These are phyloP conservation scores for Caenorhabditis zanzibari DNA, from an alignment of 2,888 invertebrate species.

Conservation along the genomic window DNA sequence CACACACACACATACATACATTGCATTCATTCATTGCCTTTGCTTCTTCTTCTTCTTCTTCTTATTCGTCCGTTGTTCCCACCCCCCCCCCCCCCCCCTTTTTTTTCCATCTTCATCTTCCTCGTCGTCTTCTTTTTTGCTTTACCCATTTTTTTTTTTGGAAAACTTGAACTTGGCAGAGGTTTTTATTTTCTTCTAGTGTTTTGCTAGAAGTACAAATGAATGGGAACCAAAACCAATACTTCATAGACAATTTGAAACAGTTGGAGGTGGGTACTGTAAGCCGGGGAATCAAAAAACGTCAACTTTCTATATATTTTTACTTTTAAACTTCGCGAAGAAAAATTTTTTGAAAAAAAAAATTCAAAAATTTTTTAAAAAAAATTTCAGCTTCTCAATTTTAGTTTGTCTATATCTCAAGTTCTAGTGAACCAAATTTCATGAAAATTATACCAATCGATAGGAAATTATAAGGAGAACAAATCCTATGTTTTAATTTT, in stretches of 20 bases:
- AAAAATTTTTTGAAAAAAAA: too few species aligned
- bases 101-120: not conserved
- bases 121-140: not conserved
- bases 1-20: conserved; percentile 31
- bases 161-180: not conserved
- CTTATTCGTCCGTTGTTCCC: conserved; percentile 22
- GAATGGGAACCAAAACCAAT: conserved; percentile 33
- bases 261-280: conserved; percentile 25
- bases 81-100: not conserved
- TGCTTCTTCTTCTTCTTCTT: conserved; percentile 13
- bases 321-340: too few species aligned
- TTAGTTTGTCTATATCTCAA: too few species aligned
- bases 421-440: too few species aligned
- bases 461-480: too few species aligned
- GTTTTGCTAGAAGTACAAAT: not conserved
- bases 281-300: too few species aligned
- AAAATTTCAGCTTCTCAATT: too few species aligned
- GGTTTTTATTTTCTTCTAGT: not conserved
- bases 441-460: too few species aligned
- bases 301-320: too few species aligned
- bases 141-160: not conserved
- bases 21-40: conserved; percentile 48
- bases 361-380: too few species aligned
- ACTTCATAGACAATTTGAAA: conserved; percentile 25
- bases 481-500: too few species aligned